phyloP scores from a whole-genome alignment of 2,888 invertebrate species.

The Trimorus sp. region DNA sequence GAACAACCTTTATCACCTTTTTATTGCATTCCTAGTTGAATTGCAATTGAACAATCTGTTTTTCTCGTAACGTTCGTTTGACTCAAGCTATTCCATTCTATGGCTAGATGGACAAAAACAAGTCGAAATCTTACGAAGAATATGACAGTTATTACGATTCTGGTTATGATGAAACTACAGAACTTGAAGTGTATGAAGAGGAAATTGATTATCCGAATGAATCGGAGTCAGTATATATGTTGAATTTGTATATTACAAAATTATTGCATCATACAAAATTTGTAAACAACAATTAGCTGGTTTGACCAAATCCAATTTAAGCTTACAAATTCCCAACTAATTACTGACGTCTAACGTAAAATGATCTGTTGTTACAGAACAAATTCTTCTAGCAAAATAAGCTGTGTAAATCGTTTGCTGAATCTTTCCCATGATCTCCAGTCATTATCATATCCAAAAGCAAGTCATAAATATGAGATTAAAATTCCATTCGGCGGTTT shows the following conservation, averaged over 20 bases:
- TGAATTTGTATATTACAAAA: conserved; percentile 1
- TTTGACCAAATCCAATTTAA: too few relatives aligned
- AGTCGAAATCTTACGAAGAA: conserved; percentile 28
- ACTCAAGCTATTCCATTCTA: conserved; percentile 24
- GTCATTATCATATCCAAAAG: too few relatives aligned
- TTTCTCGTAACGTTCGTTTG: background rate
- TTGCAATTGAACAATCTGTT: background rate
- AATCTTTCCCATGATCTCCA: too few relatives aligned
- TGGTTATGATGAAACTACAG: conserved; percentile 35
- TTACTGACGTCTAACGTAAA: too few relatives aligned
- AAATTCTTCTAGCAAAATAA: too few relatives aligned
- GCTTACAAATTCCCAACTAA: too few relatives aligned
- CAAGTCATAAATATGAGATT: too few relatives aligned
- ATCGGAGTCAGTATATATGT: conserved; percentile 65
- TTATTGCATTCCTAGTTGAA: background rate
- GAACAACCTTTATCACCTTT: background rate
- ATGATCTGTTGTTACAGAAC: too few relatives aligned
- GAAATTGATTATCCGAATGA: conserved; percentile 63
- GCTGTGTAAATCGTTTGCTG: too few relatives aligned
- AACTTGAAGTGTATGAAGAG: conserved; percentile 44
- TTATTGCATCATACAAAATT: too few relatives aligned
- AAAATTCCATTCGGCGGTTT: too few relatives aligned
- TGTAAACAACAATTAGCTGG: too few relatives aligned
- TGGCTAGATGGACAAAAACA: conserved; percentile 37
- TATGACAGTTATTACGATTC: conserved; percentile 32